Percentiles rank a stretch among this genome's conserved stretches.
These are phyloP conservation scores for Anniella stebbinsi DNA, from an alignment of 2,797 vertebrate genomes.

Conservation along the genomic window DNA sequence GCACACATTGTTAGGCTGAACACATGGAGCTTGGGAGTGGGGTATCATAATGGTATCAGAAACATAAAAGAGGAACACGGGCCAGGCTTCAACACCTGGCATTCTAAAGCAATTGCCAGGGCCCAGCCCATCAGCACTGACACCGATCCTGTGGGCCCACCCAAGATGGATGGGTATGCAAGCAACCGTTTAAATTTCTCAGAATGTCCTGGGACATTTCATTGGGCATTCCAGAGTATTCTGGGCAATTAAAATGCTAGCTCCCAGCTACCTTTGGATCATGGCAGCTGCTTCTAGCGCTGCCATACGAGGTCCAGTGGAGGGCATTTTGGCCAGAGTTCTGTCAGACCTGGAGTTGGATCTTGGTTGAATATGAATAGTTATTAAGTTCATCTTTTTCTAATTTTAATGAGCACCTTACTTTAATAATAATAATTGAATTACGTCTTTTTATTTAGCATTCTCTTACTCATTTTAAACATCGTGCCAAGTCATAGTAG, in stretches of 20 bases:
- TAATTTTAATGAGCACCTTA: not conserved
- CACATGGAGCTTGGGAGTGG: not conserved
- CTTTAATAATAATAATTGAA: not conserved
- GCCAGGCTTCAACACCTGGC: not conserved
- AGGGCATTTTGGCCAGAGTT: not conserved
- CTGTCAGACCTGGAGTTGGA: not conserved
- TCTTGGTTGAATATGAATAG: not conserved
- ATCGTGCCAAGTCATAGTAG: not conserved
- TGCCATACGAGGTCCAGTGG: not conserved
- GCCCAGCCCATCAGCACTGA: too few species aligned
- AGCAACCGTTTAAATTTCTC: not conserved
- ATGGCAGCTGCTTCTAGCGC: not conserved
- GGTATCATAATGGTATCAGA: not conserved
- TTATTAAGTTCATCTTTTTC: not conserved
- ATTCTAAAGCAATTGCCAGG: not conserved
- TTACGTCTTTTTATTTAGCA: not conserved
- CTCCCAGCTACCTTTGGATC: not conserved
- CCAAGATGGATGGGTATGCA: not conserved
- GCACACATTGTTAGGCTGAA: not conserved
- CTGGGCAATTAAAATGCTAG: not conserved
- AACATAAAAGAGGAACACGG: not conserved
- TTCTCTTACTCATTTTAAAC: not conserved
- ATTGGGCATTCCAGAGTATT: not conserved
- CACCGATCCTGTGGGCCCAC: not conserved
- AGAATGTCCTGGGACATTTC: not conserved